Base-by-base conservation (phyloP, 2,797 vertebrate species). In the Furcifer pardalis region DNA sequence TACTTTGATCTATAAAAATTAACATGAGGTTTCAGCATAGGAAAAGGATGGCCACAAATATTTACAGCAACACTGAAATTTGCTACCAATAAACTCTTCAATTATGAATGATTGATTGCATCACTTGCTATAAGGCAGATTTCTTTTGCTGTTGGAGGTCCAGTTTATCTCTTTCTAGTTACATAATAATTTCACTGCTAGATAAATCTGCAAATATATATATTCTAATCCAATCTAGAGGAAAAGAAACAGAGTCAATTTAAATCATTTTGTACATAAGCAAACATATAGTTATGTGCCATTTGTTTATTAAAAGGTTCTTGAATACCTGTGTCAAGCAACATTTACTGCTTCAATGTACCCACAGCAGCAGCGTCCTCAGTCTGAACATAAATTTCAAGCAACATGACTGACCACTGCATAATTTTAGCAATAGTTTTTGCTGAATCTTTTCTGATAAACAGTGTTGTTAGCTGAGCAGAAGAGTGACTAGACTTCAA, bases 151-250 rank as follows among this genome's bases (percentile, higher is more conserved):
- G 12, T 32, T 42, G 7, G 44, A 74, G 32, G 27, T 56, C 62
- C 42, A 42, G 17, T 0, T 42, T 83, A 84, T 90, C 62, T 75
- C 0, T 81, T 77, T 68, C 52, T 82, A 89, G 89, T 62, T 81
- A 84, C 1, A 25, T 84, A 92, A 87, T 69, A 84, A 90, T 86
- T 73, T 87, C 90, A 87, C 62, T 84, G 78, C 84, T 60, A 90
- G 84, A 91, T 71, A 66, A 88, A 89, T 2, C 42, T 88, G 49
- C 81, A 83, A 80, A 72, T n/a, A n/a, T n/a, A n/a, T n/a, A 85
- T 83, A 91, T 90, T 91, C 77, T 90, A 91, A 93, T 82, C 69
- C 93, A 95, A 95, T 95, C 92, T 93, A 91, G 93, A 88, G 89
- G 6, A 77, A 95, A 91, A 86, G 87, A 90, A 76, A 84, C 80